Evolutionary conservation across 2,888 invertebrate genomes (phyloP).

Genomic region (Machimus atricapillus): DNA sequence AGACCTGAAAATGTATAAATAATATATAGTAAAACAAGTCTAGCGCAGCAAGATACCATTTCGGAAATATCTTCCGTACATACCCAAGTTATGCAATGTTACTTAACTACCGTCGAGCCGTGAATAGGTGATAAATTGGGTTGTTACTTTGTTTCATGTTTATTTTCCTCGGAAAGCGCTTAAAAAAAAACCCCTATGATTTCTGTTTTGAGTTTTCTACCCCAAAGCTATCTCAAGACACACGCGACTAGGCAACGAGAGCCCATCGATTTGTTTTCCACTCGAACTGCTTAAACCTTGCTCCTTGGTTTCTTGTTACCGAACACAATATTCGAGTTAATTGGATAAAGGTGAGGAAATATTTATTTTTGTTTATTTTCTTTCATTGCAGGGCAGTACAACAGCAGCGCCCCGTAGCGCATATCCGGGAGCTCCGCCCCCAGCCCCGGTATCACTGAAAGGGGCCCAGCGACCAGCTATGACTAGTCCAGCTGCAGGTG

Average conservation of each 20-base stretch:
- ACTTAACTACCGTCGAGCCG: not conserved
- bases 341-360: slow-evolving; percentile 30
- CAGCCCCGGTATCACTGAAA: slow-evolving; percentile 61
- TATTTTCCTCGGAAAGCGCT: not conserved
- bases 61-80: too few relatives aligned
- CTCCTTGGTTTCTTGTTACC: slow-evolving; percentile 25
- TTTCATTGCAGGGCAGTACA: slow-evolving; percentile 54
- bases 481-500: slow-evolving; percentile 63
- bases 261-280: not conserved
- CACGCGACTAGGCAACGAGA: not conserved
- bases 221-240: not conserved
- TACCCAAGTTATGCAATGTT: too few relatives aligned
- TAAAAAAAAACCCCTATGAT: not conserved
- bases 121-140: not conserved
- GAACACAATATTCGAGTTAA: not conserved
- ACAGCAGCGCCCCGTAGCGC: slow-evolving; percentile 59
- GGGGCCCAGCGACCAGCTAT: slow-evolving; percentile 62
- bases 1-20: too few relatives aligned
- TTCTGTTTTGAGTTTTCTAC: not conserved
- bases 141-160: not conserved
- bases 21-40: too few relatives aligned
- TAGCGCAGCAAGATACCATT: too few relatives aligned
- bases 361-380: slow-evolving; percentile 30
- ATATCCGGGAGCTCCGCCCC: slow-evolving; percentile 62
- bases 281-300: not conserved